Percentiles rank a stretch among this genome's conserved stretches.
Evolutionary conservation across 1,140 invertebrate genomes (phyloP).

Genomic region (Trinorchestia longiramus): DNA sequence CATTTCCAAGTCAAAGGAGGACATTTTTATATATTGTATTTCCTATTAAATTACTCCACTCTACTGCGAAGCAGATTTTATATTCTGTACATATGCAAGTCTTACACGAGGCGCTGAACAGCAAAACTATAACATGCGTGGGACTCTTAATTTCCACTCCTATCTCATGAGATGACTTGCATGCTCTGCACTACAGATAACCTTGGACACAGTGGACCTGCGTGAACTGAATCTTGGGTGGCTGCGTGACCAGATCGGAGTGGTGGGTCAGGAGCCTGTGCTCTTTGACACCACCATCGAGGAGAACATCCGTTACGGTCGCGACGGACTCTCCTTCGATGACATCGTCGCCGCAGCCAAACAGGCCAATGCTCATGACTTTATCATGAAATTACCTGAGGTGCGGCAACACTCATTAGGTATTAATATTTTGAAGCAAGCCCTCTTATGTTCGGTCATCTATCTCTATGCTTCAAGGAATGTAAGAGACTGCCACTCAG

Average conservation of each 20-base stretch:
- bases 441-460: too few relatives aligned
- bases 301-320: slow-evolving; percentile 89
- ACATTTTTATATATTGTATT: too few relatives aligned
- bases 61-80: too few relatives aligned
- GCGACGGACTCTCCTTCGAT: slow-evolving; percentile 68
- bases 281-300: slow-evolving; percentile 82
- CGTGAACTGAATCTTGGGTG: slow-evolving; percentile 79
- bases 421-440: too few relatives aligned
- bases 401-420: slow-evolving; percentile 70
- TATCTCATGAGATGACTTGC: not conserved
- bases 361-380: slow-evolving; percentile 85
- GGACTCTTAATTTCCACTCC: not conserved
- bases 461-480: too few relatives aligned
- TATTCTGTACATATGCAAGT: too few relatives aligned
- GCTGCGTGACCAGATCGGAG: slow-evolving; percentile 80
- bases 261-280: slow-evolving; percentile 83
- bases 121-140: not conserved
- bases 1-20: too few relatives aligned
- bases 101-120: too few relatives aligned
- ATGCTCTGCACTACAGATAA: slow-evolving; percentile 71
- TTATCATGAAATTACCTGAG: slow-evolving; percentile 83
- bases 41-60: too few relatives aligned
- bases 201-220: slow-evolving; percentile 77
- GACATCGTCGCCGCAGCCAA: slow-evolving; percentile 70
- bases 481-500: too few relatives aligned